A percentile compares a stretch with the other conserved stretches of the same genome.
Conservation (phyloP, 2,888 invertebrate species). For the Dynastes tityus region DNA sequence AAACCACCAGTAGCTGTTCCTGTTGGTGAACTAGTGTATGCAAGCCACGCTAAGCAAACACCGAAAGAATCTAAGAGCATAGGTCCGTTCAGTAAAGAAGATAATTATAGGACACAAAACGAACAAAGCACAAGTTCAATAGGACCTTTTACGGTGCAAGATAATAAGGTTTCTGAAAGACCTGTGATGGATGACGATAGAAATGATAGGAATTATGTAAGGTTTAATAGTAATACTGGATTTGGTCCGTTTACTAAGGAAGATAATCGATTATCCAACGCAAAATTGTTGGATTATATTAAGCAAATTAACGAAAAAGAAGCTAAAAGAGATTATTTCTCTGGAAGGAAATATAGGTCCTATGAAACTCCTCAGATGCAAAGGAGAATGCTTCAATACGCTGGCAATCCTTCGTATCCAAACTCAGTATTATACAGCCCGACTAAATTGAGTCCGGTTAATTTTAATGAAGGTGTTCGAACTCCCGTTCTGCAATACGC, state of each 20-base stretch:
- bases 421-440: slow-evolving; percentile 79
- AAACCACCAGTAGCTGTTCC: slow-evolving; percentile 77
- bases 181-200: slow-evolving; percentile 54
- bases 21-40: slow-evolving; percentile 74
- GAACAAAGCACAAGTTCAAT: slow-evolving; percentile 69
- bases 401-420: slow-evolving; percentile 77
- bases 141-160: slow-evolving; percentile 77
- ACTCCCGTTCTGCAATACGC: slow-evolving; percentile 86
- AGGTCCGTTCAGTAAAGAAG: slow-evolving; percentile 76
- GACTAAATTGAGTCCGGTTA: slow-evolving; percentile 74
- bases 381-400: slow-evolving; percentile 81
- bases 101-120: slow-evolving; percentile 72
- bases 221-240: slow-evolving; percentile 63
- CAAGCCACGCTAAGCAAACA: slow-evolving; percentile 60
- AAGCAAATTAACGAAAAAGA: slow-evolving; percentile 80
- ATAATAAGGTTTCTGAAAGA: slow-evolving; percentile 68
- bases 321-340: slow-evolving; percentile 76
- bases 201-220: slow-evolving; percentile 59
- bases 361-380: slow-evolving; percentile 75
- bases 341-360: slow-evolving; percentile 69
- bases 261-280: slow-evolving; percentile 74
- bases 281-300: slow-evolving; percentile 78
- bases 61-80: slow-evolving; percentile 44
- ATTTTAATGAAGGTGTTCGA: slow-evolving; percentile 80
- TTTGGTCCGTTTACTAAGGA: slow-evolving; percentile 78